Evolutionary conservation across 1,140 invertebrate genomes (phyloP).

Genomic region (Colletes gigas): DNA sequence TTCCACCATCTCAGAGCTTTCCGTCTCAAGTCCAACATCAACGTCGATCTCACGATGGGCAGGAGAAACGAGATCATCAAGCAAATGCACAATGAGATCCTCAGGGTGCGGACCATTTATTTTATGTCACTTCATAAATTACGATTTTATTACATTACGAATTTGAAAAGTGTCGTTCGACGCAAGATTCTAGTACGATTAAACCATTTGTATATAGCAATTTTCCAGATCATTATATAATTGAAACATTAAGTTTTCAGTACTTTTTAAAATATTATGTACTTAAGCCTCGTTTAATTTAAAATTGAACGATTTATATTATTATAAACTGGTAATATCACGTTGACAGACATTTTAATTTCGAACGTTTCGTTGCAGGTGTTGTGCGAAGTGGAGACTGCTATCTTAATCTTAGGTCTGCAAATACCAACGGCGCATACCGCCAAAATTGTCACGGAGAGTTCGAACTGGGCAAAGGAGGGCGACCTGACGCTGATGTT

Average conservation of each 20-base stretch:
- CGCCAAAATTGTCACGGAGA: constrained; percentile 67
- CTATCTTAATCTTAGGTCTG: constrained; percentile 72
- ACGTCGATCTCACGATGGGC: constrained; percentile 65
- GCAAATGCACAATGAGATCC: constrained; percentile 74
- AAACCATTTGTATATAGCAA: no score
- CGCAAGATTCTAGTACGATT: no score
- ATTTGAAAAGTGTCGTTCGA: no score
- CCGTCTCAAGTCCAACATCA: constrained; percentile 70
- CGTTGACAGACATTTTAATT: not conserved
- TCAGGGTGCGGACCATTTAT: constrained; percentile 66
- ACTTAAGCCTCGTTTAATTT: no score
- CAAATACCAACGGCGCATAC: constrained; percentile 64
- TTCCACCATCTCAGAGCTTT: constrained; percentile 73
- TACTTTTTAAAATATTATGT: no score
- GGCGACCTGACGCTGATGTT: constrained; percentile 77
- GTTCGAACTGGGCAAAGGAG: constrained; percentile 73
- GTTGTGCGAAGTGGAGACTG: constrained; percentile 80
- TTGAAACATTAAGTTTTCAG: no score
- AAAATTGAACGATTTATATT: no score
- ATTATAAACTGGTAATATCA: not conserved
- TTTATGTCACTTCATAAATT: not conserved
- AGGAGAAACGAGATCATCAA: constrained; percentile 73
- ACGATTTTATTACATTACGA: not conserved
- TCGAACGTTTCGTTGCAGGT: constrained; percentile 67
- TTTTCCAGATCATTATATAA: no score